Base-by-base conservation (phyloP, 2,888 invertebrate species). In the Oithona nana region DNA sequence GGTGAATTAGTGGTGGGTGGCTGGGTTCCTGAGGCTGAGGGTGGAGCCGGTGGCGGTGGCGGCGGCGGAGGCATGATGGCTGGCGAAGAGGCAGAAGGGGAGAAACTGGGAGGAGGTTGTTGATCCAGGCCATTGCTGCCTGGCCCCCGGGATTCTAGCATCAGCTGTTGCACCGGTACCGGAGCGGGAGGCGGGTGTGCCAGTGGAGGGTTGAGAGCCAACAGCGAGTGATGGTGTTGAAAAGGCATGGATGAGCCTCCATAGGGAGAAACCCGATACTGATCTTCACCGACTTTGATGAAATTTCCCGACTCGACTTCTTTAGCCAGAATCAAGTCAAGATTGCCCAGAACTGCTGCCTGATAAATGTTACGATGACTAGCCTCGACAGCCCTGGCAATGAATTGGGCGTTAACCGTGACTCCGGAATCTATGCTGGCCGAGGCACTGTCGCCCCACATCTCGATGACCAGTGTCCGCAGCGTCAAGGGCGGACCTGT, bases 281-380 rank as follows among this genome's bases (percentile, higher is more conserved):
- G 49, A 13, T 28, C 50, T 1, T 48, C 50, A 11, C 50, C 59
- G 24, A 48, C 28, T 48, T 62, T 56, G 22, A 56, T 31, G 26
- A 62, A 56, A 48, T 56, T 24, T 4, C 62, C 62, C 22, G 31
- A 22, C 8, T 62, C 56, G 22, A 56, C n/a, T 48, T 62, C 62
- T 24, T 62, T 28, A 3, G 28, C 56, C 28, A 62, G 56, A 16
- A 62, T 55, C 24, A 28, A 22, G 24, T 62, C 62, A 6, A 62
- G 62, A 28, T 62, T 55, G 13, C 29, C 55, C 22, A 54, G 31
- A 11, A 55, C 62, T 3, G 62, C 55, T n/a, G 22, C 22, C 26
- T 30, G 3, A 28, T 62, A 49, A 24, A 62, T 56, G 30, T 58
- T 58, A 8, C 62, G 2, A 1, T 28, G 29, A 28, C 56, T 29